phyloP scores from a whole-genome alignment of 2,797 vertebrate genomes.

The Kryptolebias ocellatus region DNA sequence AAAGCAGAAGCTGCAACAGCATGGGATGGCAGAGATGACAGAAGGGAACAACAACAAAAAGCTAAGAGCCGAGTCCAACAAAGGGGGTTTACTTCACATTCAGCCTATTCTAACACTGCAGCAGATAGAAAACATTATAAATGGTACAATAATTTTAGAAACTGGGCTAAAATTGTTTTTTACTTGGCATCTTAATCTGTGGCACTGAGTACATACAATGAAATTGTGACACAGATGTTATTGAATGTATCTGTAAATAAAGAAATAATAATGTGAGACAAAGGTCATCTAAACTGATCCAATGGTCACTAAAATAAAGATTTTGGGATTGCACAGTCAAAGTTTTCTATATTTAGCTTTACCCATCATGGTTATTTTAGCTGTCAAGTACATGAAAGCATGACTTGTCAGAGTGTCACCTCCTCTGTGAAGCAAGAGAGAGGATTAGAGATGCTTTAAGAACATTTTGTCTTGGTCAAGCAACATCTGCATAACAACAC shows the following conservation, averaged over 20 bases:
- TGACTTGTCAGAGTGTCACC: too few relatives aligned
- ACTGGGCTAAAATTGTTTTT: not conserved
- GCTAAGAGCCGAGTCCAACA: constrained; percentile 30
- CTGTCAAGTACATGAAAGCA: too few relatives aligned
- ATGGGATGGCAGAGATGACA: constrained; percentile 53
- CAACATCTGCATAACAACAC: too few relatives aligned
- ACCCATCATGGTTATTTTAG: not conserved
- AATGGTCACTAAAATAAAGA: not conserved
- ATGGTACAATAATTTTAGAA: not conserved
- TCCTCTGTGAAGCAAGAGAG: too few relatives aligned
- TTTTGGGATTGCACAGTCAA: not conserved
- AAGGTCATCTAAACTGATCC: too few relatives aligned
- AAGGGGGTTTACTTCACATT: constrained; percentile 4
- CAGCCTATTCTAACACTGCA: not conserved
- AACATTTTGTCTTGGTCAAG: too few relatives aligned
- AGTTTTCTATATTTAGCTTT: not conserved
- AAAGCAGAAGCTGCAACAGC: constrained; percentile 69
- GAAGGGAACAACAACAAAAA: constrained; percentile 42
- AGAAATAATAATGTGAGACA: too few relatives aligned
- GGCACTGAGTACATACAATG: not conserved
- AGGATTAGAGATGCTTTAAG: too few relatives aligned
- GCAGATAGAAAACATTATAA: not conserved
- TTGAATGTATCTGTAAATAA: too few relatives aligned
- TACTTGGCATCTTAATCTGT: not conserved
- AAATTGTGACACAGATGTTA: too few relatives aligned